A percentile compares a stretch with the other conserved stretches of the same genome.
Evolutionary conservation across 2,888 invertebrate species (phyloP).

Genomic region (Tetragnatha montana): DNA sequence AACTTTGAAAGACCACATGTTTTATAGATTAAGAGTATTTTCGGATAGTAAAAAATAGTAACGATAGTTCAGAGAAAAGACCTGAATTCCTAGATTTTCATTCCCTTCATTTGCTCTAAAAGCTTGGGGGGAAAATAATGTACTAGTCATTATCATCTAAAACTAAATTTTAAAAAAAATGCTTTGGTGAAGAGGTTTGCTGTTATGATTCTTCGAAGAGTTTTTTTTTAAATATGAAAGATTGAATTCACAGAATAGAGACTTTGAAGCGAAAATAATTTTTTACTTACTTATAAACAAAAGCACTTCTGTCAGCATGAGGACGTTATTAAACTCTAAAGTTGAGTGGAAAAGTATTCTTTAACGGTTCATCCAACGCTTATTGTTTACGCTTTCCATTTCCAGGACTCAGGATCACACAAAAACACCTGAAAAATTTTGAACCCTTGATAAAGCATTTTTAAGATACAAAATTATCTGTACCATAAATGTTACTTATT

Average conservation of each 20-base stretch:
- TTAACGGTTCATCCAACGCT: not conserved
- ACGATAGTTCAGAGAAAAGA: no score
- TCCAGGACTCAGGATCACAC: no score
- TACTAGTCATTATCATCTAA: not conserved
- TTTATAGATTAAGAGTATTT: no score
- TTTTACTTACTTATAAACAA: conserved; percentile 43
- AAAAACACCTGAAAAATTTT: no score
- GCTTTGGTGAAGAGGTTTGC: no score
- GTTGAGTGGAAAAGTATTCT: not conserved
- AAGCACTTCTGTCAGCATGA: conserved; percentile 48
- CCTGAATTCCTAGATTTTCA: not conserved
- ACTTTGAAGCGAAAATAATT: not conserved
- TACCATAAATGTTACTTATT: no score
- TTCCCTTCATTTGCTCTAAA: not conserved
- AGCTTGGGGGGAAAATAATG: not conserved
- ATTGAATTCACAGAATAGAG: not conserved
- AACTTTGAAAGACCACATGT: no score
- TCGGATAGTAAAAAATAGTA: no score
- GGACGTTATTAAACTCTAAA: not conserved
- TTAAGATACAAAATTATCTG: no score
- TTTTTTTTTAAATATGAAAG: not conserved
- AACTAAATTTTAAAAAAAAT: not conserved
- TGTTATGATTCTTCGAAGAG: not conserved
- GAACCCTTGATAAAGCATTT: no score
- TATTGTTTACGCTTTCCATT: not conserved